phyloP scores from a whole-genome alignment of 2,113 vertebrate genomes.

The Myodes glareolus region DNA sequence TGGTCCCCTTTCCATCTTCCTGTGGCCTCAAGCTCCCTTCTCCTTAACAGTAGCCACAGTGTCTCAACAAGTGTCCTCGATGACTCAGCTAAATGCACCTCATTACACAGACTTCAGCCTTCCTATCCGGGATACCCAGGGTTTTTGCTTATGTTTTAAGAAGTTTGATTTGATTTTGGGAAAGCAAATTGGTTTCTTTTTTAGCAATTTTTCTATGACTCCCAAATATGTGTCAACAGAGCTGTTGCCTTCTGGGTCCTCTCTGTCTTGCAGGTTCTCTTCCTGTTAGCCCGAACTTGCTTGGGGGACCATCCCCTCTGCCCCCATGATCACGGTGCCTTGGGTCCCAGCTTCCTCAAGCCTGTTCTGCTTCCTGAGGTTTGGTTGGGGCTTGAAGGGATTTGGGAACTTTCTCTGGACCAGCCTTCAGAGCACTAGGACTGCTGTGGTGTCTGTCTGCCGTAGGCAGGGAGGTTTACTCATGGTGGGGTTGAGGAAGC shows the following conservation, averaged over 20 bases:
- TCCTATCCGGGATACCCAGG: not conserved
- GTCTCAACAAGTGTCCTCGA: not conserved
- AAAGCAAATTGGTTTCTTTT: conserved; percentile 29
- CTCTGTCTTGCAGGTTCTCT: not conserved
- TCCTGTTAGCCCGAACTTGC: not conserved
- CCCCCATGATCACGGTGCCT: conserved; percentile 65
- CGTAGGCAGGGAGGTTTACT: not conserved
- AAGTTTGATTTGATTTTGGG: conserved; percentile 39
- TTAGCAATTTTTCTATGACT: not conserved
- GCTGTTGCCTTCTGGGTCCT: not conserved
- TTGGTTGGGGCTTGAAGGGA: not conserved
- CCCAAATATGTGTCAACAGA: not conserved
- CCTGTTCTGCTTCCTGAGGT: not conserved
- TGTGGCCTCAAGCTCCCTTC: conserved; percentile 28
- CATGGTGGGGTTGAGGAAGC: conserved; percentile 33
- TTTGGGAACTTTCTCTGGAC: not conserved
- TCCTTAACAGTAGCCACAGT: conserved; percentile 42
- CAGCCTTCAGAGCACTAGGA: not conserved
- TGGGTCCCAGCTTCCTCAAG: conserved; percentile 62
- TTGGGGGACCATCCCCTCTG: not conserved
- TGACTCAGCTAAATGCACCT: not conserved
- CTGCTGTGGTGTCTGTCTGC: not conserved
- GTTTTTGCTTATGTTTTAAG: not conserved
- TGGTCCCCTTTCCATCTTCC: conserved; percentile 40
- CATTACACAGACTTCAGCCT: conserved; percentile 36